Evolutionary conservation across 53 echinoderm and acorn worm genomes (phyloP), one percentile per base, ranked within the genome.

Genomic region (Henricia sp.): DNA sequence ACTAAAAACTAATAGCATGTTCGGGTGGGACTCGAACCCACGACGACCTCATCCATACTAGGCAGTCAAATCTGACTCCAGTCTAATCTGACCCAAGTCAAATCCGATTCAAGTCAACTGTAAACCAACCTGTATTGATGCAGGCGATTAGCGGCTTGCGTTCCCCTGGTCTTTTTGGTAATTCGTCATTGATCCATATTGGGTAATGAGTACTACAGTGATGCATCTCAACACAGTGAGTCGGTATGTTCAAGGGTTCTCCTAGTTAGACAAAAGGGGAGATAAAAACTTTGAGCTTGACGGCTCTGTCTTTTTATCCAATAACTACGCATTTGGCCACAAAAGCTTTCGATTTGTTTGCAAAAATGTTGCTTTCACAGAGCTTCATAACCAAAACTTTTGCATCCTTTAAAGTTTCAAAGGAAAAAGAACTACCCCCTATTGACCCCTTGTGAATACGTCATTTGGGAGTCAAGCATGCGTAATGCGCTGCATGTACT

Each of bases 141-240:
- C 77, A 77, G 1, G 27, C 77, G 16, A 3, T 60, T 14, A 77
- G 20, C 41, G 42, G 59, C 21, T 59, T 44, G 6, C 77, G 77
- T 4, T 42, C 77, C 12, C 59, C 77, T 4, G 77, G 60, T 62
- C 4, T 42, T 17, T 26, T 17, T 27, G 77, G 77, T 54, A 77
- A 44, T 68, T 83, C 0, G 68, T 54, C 68, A 28, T 67, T 26
- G 24, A 83, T 16, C 83, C 83, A 83, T 21, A 83, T 68, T 50
- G 83, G 83, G 48, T 68, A 68, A 52, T 52, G 67, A 3, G 83
- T 83, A 8, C 83, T 68, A 20, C 83, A 83, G 32, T 37, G 52
- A 17, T 68, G 23, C 19, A 83, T 29, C 37, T 68, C 68, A 19
- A 68, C 83, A 26, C 83, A 83, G 52, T 52, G 51, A 25, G 83